A percentile compares a stretch with the other conserved stretches of the same genome.
phyloP scores from a whole-genome alignment of 2,113 vertebrate species.

The Machaerirhynchus nigripectus region DNA sequence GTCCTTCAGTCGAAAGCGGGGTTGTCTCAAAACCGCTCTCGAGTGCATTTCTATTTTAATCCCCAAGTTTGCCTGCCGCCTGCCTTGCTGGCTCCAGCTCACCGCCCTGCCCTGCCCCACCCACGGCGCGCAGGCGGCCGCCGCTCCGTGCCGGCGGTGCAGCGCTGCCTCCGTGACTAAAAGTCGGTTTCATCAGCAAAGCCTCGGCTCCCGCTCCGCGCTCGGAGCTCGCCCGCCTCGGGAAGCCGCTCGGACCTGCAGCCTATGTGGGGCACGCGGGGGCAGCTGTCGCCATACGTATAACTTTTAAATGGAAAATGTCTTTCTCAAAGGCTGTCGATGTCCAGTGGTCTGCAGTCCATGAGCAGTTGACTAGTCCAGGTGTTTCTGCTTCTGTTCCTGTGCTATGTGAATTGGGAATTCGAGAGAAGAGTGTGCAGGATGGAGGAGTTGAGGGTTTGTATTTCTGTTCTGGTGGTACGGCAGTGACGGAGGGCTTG shows the following conservation, averaged over 20 bases:
- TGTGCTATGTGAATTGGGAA: slow-evolving; percentile 61
- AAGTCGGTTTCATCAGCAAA: neutral
- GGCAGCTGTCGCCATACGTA: neutral
- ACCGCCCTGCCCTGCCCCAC: neutral
- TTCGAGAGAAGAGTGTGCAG: slow-evolving; percentile 61
- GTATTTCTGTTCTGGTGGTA: slow-evolving; percentile 48
- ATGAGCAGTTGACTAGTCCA: slow-evolving; percentile 62
- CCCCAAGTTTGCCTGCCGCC: slow-evolving; percentile 27
- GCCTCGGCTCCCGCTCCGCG: neutral
- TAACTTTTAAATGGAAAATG: slow-evolving; percentile 66
- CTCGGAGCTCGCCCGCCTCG: neutral
- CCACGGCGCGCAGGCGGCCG: slow-evolving; percentile 12
- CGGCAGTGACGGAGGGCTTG: slow-evolving; percentile 12
- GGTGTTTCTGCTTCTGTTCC: slow-evolving; percentile 66
- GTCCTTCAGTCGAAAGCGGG: neutral
- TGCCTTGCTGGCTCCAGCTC: slow-evolving; percentile 49
- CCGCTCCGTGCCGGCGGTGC: neutral
- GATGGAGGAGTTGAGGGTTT: slow-evolving; percentile 58
- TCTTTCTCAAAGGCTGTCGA: slow-evolving; percentile 69
- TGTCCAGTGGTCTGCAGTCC: slow-evolving; percentile 60
- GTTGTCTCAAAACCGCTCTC: slow-evolving; percentile 26
- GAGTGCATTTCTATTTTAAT: slow-evolving; percentile 37
- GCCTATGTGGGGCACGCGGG: neutral
- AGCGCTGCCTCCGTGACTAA: neutral
- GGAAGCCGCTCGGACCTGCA: neutral